Evolutionary conservation across 2,888 invertebrate species (phyloP).

Genomic region (Lasioglossum vierecki): DNA sequence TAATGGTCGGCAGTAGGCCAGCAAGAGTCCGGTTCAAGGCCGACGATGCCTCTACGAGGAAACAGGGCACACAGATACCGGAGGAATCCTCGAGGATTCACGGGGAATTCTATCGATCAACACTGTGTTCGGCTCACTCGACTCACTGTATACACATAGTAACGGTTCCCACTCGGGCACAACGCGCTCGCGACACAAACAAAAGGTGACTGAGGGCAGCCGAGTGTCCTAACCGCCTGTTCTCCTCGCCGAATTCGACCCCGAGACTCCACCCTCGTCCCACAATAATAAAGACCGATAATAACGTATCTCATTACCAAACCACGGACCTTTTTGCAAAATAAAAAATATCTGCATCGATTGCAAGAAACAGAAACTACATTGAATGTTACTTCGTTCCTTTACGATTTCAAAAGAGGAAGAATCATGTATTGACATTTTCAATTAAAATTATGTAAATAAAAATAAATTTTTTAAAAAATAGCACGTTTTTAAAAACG

Average conservation of each 20-base stretch:
- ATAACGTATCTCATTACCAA: neutral
- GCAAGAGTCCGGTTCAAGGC: conserved; percentile 76
- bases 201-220: conserved; percentile 47
- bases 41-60: conserved; percentile 43
- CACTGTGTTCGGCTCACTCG: neutral
- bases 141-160: neutral
- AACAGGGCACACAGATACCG: neutral
- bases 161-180: conserved; percentile 34
- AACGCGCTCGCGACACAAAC: conserved; percentile 57
- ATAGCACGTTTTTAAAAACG: no score
- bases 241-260: conserved; percentile 51
- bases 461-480: no score
- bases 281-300: neutral
- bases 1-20: conserved; percentile 67
- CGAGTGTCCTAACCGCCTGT: conserved; percentile 50
- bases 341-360: no score
- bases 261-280: conserved; percentile 60
- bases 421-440: no score
- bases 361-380: no score
- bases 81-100: conserved; percentile 14
- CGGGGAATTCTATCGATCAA: neutral
- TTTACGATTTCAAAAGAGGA: no score
- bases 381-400: no score
- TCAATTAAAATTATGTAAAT: no score
- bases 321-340: no score